A percentile compares a stretch with the other conserved stretches of the same genome.
Evolutionary conservation across 2,797 vertebrate genomes (phyloP).

Genomic region (Gephyroberyx darwinii): DNA sequence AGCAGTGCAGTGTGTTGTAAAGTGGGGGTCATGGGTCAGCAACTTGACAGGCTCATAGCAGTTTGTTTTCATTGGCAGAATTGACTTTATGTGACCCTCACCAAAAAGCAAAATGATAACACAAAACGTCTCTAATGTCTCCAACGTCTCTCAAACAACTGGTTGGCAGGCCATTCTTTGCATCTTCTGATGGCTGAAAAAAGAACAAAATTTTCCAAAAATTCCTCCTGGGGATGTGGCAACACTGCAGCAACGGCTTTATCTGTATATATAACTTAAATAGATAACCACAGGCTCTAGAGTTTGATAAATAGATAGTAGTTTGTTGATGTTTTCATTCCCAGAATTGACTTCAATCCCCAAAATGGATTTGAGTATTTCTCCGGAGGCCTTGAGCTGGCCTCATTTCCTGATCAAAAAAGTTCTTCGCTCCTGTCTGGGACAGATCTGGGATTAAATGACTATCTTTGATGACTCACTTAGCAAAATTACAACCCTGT

Average conservation of each 20-base stretch:
- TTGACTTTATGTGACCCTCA: no score
- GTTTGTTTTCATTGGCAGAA: no score
- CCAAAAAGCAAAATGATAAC: no score
- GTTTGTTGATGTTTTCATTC: constrained; percentile 75
- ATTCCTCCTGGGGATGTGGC: neutral
- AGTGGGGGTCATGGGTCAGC: no score
- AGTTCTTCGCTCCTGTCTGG: constrained; percentile 69
- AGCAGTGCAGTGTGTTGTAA: no score
- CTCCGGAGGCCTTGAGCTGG: constrained; percentile 70
- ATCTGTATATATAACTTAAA: constrained; percentile 53
- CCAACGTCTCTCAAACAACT: neutral
- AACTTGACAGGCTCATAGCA: no score
- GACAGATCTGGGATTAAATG: constrained; percentile 82
- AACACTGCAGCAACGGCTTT: neutral
- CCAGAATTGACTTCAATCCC: constrained; percentile 73
- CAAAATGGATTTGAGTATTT: constrained; percentile 70
- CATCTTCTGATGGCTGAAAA: constrained; percentile 24
- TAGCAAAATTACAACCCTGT: constrained; percentile 79
- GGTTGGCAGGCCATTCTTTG: constrained; percentile 7
- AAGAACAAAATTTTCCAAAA: constrained; percentile 14
- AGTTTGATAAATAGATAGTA: constrained; percentile 56
- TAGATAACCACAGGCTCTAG: constrained; percentile 56
- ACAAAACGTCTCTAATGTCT: no score
- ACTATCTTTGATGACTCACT: constrained; percentile 82
- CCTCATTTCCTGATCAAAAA: constrained; percentile 81